Percentiles rank a stretch among this genome's conserved stretches.
These are phyloP conservation scores for Trichechus manatus DNA, from an alignment of 2,113 vertebrate species.

Conservation along the genomic window DNA sequence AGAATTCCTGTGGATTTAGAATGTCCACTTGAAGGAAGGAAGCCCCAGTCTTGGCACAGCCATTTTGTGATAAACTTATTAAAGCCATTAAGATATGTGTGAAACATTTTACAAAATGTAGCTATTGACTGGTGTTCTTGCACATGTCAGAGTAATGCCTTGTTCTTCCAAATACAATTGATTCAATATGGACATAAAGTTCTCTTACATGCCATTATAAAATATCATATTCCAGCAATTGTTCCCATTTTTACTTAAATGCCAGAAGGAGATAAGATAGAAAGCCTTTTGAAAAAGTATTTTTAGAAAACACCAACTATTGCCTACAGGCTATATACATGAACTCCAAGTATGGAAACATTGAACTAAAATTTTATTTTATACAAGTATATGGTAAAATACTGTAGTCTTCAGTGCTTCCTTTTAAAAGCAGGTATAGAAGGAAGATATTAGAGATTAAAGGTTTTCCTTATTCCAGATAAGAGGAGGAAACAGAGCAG, in stretches of 20 bases:
- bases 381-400: neutral
- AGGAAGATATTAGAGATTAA: neutral
- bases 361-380: neutral
- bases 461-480: neutral
- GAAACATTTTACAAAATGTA: neutral
- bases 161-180: neutral
- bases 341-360: neutral
- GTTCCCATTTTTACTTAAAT: conserved; percentile 16
- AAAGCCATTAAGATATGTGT: neutral
- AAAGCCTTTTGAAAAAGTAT: neutral
- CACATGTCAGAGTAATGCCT: neutral
- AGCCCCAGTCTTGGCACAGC: neutral
- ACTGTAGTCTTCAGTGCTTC: neutral
- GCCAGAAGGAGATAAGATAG: neutral
- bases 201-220: neutral
- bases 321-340: neutral
- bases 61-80: neutral
- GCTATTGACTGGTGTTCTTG: neutral
- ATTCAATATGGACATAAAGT: neutral
- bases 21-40: neutral
- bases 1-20: neutral
- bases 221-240: neutral
- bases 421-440: neutral
- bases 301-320: neutral
- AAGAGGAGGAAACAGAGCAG: neutral